These are phyloP conservation scores for Taurulus bubalis DNA, from an alignment of 2,113 vertebrate species.

Conservation along the genomic window DNA sequence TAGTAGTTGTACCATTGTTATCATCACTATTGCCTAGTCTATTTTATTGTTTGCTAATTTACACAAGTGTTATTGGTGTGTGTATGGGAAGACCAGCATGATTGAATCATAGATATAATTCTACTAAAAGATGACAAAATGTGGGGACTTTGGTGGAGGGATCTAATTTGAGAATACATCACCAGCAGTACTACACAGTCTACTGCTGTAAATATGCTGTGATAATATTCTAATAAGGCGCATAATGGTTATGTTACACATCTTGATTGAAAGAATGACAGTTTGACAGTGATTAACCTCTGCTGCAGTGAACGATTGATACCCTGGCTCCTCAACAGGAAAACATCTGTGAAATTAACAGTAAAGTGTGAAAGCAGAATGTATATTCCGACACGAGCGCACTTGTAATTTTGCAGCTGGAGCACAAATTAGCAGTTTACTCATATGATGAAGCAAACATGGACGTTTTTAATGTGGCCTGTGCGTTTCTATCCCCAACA, in stretches of 20 bases:
- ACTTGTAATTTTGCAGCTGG: background rate
- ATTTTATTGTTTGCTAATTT: background rate
- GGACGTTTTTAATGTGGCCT: background rate
- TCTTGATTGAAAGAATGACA: background rate
- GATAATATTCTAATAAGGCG: background rate
- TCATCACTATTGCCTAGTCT: no score
- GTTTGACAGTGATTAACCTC: background rate
- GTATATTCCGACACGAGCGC: no score
- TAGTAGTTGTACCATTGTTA: background rate
- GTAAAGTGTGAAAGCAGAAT: background rate
- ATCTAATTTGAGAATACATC: background rate
- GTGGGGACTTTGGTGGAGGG: background rate
- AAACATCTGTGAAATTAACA: background rate
- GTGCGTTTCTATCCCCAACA: background rate
- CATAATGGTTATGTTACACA: background rate
- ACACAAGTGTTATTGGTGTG: background rate
- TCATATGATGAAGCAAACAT: background rate
- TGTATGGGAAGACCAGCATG: background rate
- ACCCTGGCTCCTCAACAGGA: background rate
- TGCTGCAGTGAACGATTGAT: background rate
- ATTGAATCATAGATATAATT: background rate
- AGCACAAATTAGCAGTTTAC: background rate
- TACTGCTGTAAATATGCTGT: background rate
- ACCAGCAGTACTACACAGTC: background rate
- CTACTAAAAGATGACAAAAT: no score